Evolutionary conservation across 2,113 vertebrate genomes (phyloP), one percentile per base, ranked within the genome.

Genomic region (Eulemur rufifrons): DNA sequence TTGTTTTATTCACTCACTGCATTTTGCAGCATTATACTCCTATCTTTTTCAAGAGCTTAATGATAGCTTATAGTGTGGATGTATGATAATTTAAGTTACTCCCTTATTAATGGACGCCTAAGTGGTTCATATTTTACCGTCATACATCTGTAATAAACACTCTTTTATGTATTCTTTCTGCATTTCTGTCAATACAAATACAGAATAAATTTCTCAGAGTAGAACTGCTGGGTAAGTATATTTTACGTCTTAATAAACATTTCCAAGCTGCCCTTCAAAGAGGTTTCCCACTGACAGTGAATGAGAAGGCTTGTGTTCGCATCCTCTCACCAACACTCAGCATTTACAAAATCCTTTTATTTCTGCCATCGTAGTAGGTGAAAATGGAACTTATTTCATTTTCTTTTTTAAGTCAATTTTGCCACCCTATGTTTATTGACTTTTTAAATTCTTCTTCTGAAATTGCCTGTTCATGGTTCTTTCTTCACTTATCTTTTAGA

Each of bases 31-130:
- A 61, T 69, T 89, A 39, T 3, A 50, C 20, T 61, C 85, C 27
- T 74, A 5, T 82, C 56, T 92, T 85, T 95, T 77, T 85, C 29
- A 89, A 93, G 61, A 82, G 50, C 32, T 71, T 91, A 96, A 73
- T 77, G 17, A 47, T 76, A 73, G 42, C 13, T 56, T 23, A n/a
- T 77, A 52, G 29, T 85, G 21, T 45, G 20, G 45, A 52, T 71
- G 23, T 81, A 27, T 47, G 1, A 20, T 95, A 74, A 56, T 83
- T 94, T 76, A 54, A 94, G 56, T 29, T 2, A 77, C 20, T 91
- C 15, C 37, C 17, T 96, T 93, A 32, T 27, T 39, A 74, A 82
- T 27, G n/a, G 37, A 45, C 69, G 21, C 14, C 37, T 86, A 32
- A 71, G 13, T 77, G 14, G 25, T 83, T 87, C 64, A 86, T 90